Evolutionary conservation across 2,888 invertebrate species (phyloP).

Genomic region (Octonoba sinensis): DNA sequence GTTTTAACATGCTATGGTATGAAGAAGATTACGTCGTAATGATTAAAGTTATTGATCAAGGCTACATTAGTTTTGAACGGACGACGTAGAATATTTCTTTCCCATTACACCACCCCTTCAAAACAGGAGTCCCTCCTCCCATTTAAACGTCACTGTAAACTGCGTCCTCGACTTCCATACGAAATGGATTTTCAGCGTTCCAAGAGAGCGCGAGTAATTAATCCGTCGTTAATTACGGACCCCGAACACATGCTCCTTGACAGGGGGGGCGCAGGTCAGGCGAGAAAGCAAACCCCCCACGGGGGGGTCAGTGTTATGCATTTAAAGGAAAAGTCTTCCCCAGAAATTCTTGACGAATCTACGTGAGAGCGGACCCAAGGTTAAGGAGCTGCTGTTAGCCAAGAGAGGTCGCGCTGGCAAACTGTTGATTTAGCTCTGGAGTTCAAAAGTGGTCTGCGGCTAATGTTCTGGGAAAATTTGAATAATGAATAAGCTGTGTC

Average conservation of each 20-base stretch:
- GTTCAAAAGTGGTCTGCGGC: slow-evolving; percentile 40
- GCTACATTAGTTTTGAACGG: no score
- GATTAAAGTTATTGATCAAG: no score
- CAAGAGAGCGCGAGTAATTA: slow-evolving; percentile 31
- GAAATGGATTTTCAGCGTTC: no score
- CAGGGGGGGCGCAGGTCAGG: slow-evolving; percentile 20
- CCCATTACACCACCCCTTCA: no score
- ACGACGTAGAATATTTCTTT: no score
- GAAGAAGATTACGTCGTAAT: no score
- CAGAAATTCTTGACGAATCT: slow-evolving; percentile 39
- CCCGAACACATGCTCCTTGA: slow-evolving; percentile 44
- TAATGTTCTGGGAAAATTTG: slow-evolving; percentile 43
- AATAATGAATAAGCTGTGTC: slow-evolving; percentile 34
- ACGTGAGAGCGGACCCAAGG: slow-evolving; percentile 2
- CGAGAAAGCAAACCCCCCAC: background rate
- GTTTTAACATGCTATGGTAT: no score
- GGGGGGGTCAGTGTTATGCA: background rate
- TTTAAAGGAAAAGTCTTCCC: slow-evolving; percentile 6
- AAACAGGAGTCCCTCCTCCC: no score
- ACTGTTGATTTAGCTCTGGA: slow-evolving; percentile 29
- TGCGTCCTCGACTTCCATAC: no score
- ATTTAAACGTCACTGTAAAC: no score
- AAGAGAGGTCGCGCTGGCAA: slow-evolving; percentile 19
- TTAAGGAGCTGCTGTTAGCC: slow-evolving; percentile 28
- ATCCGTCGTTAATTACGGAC: slow-evolving; percentile 57